phyloP scores from a whole-genome alignment of 2,797 vertebrate species.

The Arrhamphus sclerolepis region DNA sequence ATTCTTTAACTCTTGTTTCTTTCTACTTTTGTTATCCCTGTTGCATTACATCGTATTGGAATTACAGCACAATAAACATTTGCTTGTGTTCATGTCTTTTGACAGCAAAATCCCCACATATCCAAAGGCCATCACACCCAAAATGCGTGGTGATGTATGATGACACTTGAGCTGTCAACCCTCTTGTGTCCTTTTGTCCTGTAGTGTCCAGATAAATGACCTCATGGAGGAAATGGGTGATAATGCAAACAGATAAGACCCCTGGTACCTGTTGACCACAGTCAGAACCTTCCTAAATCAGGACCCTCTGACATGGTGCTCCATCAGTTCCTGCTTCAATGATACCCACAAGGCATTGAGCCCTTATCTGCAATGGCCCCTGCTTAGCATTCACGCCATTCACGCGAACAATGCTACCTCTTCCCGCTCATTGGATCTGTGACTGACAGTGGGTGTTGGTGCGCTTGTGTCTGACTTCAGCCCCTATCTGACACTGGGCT shows the following conservation, averaged over 20 bases:
- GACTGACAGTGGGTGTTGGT: slow-evolving; percentile 85
- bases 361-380: slow-evolving; percentile 82
- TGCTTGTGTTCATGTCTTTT: slow-evolving; percentile 34
- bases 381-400: slow-evolving; percentile 84
- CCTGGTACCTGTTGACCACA: slow-evolving; percentile 77
- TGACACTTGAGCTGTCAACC: slow-evolving; percentile 70
- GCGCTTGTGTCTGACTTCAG: slow-evolving; percentile 82
- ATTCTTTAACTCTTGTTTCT: slow-evolving; percentile 29
- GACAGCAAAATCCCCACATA: slow-evolving; percentile 38
- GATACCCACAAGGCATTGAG: slow-evolving; percentile 79
- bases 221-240: slow-evolving; percentile 81
- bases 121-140: slow-evolving; percentile 29
- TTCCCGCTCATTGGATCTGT: slow-evolving; percentile 78
- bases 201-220: slow-evolving; percentile 71
- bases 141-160: slow-evolving; percentile 52
- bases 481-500: slow-evolving; percentile 72
- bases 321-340: slow-evolving; percentile 77
- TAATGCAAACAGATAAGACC: slow-evolving; percentile 83
- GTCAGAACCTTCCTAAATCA: slow-evolving; percentile 77
- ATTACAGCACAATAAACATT: slow-evolving; percentile 33
- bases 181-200: slow-evolving; percentile 74
- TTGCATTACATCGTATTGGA: slow-evolving; percentile 28
- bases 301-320: slow-evolving; percentile 76
- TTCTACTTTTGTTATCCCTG: slow-evolving; percentile 7
- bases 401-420: slow-evolving; percentile 82